Conservation (phyloP, 2,113 vertebrate species). For the Raja brachyura region DNA sequence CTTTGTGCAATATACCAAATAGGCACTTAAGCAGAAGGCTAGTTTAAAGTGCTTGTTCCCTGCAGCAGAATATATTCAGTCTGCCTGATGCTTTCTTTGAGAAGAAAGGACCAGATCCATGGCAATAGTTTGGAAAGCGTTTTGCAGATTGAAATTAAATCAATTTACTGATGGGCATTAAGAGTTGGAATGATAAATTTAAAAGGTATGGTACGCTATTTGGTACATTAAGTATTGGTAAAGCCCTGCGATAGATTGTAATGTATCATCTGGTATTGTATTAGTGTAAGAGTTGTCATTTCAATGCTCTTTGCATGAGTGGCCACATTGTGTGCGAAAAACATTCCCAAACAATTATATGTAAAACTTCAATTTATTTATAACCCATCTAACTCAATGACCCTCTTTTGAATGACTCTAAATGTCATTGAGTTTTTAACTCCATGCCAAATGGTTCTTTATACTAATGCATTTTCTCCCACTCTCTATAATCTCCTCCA, state of each 20-base stretch:
- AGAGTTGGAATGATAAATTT: background rate
- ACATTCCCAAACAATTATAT: background rate
- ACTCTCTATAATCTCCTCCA: no score
- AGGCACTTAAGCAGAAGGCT: background rate
- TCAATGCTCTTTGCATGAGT: background rate
- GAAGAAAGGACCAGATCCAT: background rate
- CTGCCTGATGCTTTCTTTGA: background rate
- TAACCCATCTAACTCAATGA: background rate
- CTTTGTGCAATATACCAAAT: background rate
- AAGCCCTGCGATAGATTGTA: no score
- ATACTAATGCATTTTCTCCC: background rate
- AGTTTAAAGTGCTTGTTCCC: background rate
- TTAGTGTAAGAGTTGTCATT: background rate
- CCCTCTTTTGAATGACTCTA: background rate
- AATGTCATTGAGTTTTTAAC: background rate
- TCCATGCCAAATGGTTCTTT: background rate
- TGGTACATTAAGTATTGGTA: background rate
- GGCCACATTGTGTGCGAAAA: background rate
- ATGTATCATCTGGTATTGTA: background rate
- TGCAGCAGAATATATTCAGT: background rate
- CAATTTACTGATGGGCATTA: background rate
- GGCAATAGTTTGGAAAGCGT: background rate
- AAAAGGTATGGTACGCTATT: background rate
- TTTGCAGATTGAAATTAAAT: background rate
- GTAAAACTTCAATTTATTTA: background rate